Percentiles rank a stretch among this genome's conserved stretches.
phyloP scores from a whole-genome alignment of 2,113 vertebrate species.

The Oenanthe melanoleuca region DNA sequence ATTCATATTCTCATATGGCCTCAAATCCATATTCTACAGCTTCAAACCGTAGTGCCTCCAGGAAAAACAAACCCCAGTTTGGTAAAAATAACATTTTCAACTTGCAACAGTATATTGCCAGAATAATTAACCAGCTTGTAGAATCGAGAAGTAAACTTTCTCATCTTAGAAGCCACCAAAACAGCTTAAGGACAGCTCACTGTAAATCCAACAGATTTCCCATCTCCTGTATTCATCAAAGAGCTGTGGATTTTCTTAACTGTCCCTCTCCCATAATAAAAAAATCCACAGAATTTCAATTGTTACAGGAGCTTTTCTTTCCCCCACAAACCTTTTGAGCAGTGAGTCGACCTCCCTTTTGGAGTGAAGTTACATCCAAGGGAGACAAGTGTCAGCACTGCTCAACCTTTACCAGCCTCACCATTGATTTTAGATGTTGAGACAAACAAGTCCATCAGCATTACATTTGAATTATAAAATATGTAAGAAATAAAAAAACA shows the following conservation, averaged over 20 bases:
- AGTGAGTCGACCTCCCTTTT: not conserved
- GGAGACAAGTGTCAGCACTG: not conserved
- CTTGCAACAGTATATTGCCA: not conserved
- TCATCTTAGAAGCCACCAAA: not conserved
- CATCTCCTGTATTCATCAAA: not conserved
- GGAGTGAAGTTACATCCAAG: not conserved
- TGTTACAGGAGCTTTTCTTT: not conserved
- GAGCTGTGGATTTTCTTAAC: not conserved
- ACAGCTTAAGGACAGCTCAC: not conserved
- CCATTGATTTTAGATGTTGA: not conserved
- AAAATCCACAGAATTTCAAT: not conserved
- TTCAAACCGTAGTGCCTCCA: accelerated
- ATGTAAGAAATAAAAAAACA: not conserved
- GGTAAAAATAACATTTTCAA: not conserved
- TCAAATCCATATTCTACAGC: not conserved
- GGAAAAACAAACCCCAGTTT: not conserved
- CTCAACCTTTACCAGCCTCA: not conserved
- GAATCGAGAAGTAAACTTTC: not conserved
- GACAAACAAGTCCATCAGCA: not conserved
- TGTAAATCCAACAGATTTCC: not conserved
- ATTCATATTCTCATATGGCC: not conserved
- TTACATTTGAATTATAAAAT: not conserved
- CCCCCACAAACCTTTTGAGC: not conserved
- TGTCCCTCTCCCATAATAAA: not conserved
- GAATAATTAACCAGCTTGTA: not conserved